Conservation (phyloP, 2,888 invertebrate genomes). For the Antitype chi region DNA sequence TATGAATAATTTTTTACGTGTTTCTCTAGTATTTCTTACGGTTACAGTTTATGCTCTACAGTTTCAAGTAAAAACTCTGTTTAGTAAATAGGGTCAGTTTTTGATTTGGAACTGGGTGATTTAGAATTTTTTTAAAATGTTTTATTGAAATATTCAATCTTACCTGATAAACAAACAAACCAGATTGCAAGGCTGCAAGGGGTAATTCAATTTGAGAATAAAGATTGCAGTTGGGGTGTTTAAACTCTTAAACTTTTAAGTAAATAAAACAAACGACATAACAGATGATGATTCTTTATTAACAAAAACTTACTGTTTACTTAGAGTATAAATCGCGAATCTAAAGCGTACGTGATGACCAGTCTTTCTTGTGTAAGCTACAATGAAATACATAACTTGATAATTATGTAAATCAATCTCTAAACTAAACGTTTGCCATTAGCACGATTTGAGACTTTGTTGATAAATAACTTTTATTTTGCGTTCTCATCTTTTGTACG, state of each 20-base stretch:
- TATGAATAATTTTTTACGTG: background rate
- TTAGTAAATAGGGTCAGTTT: background rate
- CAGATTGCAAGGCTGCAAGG: background rate
- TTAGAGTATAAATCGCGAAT: conserved; percentile 40
- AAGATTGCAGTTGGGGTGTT: background rate
- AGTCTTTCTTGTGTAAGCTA: conserved; percentile 64
- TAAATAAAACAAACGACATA: conserved; percentile 48
- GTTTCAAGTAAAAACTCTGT: too few species aligned
- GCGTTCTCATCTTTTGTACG: conserved; percentile 15
- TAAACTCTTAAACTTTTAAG: background rate
- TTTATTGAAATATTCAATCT: conserved; percentile 8
- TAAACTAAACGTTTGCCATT: conserved; percentile 19
- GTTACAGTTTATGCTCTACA: background rate
- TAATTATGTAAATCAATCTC: conserved; percentile 38
- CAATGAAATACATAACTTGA: conserved; percentile 38
- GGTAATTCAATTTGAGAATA: background rate
- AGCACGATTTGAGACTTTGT: conserved; percentile 14
- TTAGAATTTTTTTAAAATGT: background rate
- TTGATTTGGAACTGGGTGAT: background rate
- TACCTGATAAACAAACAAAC: background rate
- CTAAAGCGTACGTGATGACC: conserved; percentile 60
- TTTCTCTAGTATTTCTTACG: background rate
- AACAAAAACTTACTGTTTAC: conserved; percentile 58
- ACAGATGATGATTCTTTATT: conserved; percentile 62
- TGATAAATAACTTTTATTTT: conserved; percentile 17